These are phyloP conservation scores for Aspidapion aeneum DNA, from an alignment of 2,888 invertebrate genomes.

Conservation along the genomic window DNA sequence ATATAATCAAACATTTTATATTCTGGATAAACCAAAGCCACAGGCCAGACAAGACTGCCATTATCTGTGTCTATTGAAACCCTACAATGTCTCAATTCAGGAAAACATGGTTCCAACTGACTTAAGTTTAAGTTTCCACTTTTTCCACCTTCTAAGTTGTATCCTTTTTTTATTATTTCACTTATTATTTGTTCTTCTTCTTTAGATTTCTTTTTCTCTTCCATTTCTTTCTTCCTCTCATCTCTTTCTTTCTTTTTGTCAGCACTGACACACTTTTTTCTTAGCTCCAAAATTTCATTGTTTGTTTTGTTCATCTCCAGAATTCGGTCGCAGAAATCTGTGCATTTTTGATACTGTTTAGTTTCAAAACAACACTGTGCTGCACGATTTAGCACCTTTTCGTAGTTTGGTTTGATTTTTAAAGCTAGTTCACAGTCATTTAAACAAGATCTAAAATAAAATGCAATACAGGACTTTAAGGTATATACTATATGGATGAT, in stretches of 20 bases:
- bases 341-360: conserved; percentile 65
- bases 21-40: conserved; percentile 86
- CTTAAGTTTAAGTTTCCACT: conserved; percentile 45
- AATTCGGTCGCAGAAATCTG: conserved; percentile 68
- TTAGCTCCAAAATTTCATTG: conserved; percentile 53
- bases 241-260: conserved; percentile 55
- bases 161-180: conserved; percentile 48
- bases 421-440: conserved; percentile 78
- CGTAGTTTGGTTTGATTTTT: conserved; percentile 69
- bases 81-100: conserved; percentile 60
- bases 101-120: conserved; percentile 61
- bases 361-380: conserved; percentile 69
- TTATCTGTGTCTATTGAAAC: conserved; percentile 59
- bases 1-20: conserved; percentile 84
- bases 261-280: conserved; percentile 52
- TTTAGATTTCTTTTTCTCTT: conserved; percentile 46
- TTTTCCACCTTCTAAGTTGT: conserved; percentile 55
- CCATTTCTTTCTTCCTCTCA: conserved; percentile 52
- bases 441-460: conserved; percentile 60
- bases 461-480: too few relatives aligned
- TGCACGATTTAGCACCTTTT: conserved; percentile 73
- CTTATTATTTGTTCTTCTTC: conserved; percentile 48
- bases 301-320: conserved; percentile 56
- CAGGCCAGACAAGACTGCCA: conserved; percentile 75
- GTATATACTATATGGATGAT: too few relatives aligned